These are phyloP conservation scores for Trinorchestia longiramus DNA, from an alignment of 1,140 invertebrate species.

Conservation along the genomic window DNA sequence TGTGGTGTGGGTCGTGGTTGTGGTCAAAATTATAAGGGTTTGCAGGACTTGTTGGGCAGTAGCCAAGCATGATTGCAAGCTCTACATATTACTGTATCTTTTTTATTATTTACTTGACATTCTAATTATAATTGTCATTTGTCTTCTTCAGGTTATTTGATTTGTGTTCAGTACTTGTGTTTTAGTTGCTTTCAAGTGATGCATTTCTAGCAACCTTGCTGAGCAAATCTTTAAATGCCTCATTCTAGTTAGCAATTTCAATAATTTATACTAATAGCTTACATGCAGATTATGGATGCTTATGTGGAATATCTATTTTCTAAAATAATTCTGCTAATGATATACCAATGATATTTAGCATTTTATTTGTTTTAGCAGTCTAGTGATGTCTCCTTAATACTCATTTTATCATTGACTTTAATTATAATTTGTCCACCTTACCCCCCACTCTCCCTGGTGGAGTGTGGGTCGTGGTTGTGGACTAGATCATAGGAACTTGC, in stretches of 20 bases:
- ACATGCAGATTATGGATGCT: too few relatives aligned
- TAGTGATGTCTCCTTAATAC: too few relatives aligned
- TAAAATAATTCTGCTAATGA: too few relatives aligned
- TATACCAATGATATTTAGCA: too few relatives aligned
- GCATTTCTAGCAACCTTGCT: neutral
- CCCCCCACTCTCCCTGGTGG: neutral
- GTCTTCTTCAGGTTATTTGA: neutral
- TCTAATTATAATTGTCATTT: neutral
- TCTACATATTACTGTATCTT: neutral
- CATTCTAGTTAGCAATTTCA: neutral
- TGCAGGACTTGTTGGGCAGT: neutral
- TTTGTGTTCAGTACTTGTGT: neutral
- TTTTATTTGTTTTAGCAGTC: too few relatives aligned
- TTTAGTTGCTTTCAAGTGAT: neutral
- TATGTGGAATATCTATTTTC: too few relatives aligned
- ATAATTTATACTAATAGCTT: too few relatives aligned
- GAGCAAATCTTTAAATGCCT: neutral
- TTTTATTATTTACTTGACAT: neutral
- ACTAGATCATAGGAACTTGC: neutral
- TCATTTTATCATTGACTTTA: too few relatives aligned
- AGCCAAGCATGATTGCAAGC: neutral
- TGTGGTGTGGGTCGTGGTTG: conserved; percentile 9
- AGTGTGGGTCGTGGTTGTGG: conserved; percentile 16
- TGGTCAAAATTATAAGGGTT: neutral
- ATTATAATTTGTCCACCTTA: conserved; percentile 20